Base-by-base conservation (phyloP, 2,888 invertebrate species). In the Cephus pygmeus region DNA sequence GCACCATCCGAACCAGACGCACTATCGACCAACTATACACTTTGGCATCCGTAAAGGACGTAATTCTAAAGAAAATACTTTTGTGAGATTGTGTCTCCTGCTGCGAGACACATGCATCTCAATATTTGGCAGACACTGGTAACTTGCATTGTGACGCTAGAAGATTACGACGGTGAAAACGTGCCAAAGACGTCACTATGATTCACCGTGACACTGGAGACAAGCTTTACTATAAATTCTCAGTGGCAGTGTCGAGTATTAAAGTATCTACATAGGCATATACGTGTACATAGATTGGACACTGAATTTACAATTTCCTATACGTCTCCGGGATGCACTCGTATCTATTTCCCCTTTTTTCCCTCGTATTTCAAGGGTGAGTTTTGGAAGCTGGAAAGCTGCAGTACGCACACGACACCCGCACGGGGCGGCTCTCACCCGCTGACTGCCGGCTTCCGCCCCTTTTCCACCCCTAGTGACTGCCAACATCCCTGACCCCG, bases 381-480 rank as follows among this genome's bases (percentile, higher is more conserved):
- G 15, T 69, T 68, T 23, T 56, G 15, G 4, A 12, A 74, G 9
- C 56, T n/a, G 15, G 34, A 34, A 35, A 71, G 56, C 73, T 68
- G 73, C 34, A 73, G 69, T 76, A 81, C 80, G 84, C 81, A 85
- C 81, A 81, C 79, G 82, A 82, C 83, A 83, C 83, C 90, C 90
- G 89, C 87, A 82, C 90, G 75, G 87, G 79, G 86, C 88, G 89
- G 86, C 89, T 85, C 85, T 85, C 87, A 85, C 87, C 85, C 89
- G 87, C 88, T 88, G 89, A 90, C 90, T 90, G 90, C 82, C 88
- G 87, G 87, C 86, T 85, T 89, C 80, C 87, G 88, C 87, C 89
- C 87, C 88, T 88, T 88, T 87, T 84, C 86, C 89, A 87, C 84
- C 89, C 87, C 86, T 77, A 81, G 81, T 81, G 78, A 77, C 81